These are phyloP conservation scores for Microtus montanus DNA, from an alignment of 2,113 vertebrate species.

Conservation along the genomic window DNA sequence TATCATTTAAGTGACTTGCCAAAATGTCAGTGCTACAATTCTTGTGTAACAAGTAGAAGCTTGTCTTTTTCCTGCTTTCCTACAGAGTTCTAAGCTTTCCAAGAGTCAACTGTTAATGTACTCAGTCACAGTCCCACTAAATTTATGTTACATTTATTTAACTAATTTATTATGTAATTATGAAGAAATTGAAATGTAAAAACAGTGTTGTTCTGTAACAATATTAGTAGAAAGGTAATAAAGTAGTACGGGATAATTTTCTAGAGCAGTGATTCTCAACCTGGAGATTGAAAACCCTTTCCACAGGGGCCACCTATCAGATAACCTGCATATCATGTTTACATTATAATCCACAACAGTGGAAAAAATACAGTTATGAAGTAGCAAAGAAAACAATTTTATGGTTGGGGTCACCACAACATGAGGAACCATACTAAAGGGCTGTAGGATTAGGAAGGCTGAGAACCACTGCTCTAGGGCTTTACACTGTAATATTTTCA, in stretches of 20 bases:
- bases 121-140: background rate
- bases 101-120: background rate
- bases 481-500: background rate
- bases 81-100: background rate
- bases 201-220: slow-evolving; percentile 15
- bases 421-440: background rate
- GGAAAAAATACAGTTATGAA: background rate
- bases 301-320: background rate
- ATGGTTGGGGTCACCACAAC: background rate
- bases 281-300: background rate
- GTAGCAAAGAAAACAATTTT: background rate
- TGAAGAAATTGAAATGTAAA: slow-evolving; percentile 10
- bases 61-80: background rate
- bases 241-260: background rate
- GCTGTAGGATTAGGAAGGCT: background rate
- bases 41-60: background rate
- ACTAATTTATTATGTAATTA: slow-evolving; percentile 20
- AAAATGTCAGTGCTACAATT: background rate
- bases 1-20: background rate
- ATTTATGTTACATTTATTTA: background rate
- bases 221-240: background rate
- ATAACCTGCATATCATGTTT: background rate
- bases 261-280: background rate
- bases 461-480: background rate
- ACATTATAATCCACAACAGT: background rate